Conservation (phyloP, 2,113 vertebrate species). For the Panurus biarmicus region DNA sequence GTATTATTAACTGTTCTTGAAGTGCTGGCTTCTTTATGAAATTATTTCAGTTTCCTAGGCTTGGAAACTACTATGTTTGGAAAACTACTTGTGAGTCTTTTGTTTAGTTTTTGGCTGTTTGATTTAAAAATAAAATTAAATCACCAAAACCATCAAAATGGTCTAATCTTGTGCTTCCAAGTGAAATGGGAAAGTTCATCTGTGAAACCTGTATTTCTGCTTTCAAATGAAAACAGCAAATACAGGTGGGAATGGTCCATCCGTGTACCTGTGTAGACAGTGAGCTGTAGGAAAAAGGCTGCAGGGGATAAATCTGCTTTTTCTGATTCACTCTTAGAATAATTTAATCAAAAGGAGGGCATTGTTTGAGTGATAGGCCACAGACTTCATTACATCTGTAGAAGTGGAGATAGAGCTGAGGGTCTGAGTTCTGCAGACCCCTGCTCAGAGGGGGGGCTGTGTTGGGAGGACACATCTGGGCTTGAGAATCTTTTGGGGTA, state of each 20-base stretch:
- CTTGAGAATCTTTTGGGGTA: neutral
- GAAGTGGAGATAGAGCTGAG: neutral
- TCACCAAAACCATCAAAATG: neutral
- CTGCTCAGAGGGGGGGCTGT: neutral
- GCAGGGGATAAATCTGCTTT: neutral
- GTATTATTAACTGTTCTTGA: neutral
- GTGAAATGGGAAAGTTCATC: neutral
- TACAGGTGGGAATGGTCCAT: neutral
- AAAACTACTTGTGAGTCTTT: neutral
- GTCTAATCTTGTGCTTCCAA: neutral
- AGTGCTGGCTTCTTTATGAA: neutral
- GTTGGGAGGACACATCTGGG: neutral
- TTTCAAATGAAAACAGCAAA: neutral
- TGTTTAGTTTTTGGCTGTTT: neutral
- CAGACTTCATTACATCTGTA: neutral
- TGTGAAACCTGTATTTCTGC: neutral
- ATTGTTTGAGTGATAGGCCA: neutral
- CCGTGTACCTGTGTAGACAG: accelerated
- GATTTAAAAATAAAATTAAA: neutral
- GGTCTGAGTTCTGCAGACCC: neutral
- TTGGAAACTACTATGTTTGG: no score
- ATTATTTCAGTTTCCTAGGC: neutral
- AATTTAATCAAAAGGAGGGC: neutral
- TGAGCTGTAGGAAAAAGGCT: neutral
- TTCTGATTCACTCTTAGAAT: neutral